Evolutionary conservation across 1,140 invertebrate genomes (phyloP).

Genomic region (Pararge aegeria): DNA sequence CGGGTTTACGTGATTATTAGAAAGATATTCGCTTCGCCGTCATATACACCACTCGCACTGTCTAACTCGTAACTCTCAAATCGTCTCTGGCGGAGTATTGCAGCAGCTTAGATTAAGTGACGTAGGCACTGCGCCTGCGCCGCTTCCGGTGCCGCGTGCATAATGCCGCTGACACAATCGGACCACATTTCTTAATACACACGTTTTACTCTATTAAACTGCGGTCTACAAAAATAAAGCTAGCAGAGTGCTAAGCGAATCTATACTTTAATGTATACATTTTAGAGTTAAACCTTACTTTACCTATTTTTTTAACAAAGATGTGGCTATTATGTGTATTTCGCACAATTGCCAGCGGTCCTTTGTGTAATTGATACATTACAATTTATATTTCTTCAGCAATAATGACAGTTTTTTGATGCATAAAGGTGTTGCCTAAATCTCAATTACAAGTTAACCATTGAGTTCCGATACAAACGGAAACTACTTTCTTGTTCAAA

Average conservation of each 20-base stretch:
- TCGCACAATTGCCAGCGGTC: neutral
- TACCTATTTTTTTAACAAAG: too few relatives aligned
- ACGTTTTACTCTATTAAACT: conserved; percentile 17
- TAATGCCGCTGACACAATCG: conserved; percentile 11
- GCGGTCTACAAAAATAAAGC: neutral
- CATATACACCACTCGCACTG: too few relatives aligned
- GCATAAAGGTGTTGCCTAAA: neutral
- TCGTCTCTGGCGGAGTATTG: too few relatives aligned
- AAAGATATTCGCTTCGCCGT: too few relatives aligned
- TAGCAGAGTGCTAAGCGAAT: neutral
- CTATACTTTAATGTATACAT: neutral
- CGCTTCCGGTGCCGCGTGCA: neutral
- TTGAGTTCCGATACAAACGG: conserved; percentile 6
- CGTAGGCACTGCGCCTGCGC: neutral
- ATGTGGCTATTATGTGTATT: too few relatives aligned
- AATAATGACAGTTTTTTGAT: neutral
- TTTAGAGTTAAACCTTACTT: too few relatives aligned
- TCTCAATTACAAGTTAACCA: conserved; percentile 6
- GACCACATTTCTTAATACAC: conserved; percentile 5
- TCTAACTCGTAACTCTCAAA: too few relatives aligned
- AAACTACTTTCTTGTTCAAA: conserved; percentile 2
- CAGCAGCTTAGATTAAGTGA: too few relatives aligned
- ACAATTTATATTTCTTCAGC: conserved; percentile 3
- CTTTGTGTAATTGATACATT: conserved; percentile 24
- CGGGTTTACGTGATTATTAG: too few relatives aligned